Conservation (phyloP, 1,140 invertebrate species). For the Brachionus calyciflorus region DNA sequence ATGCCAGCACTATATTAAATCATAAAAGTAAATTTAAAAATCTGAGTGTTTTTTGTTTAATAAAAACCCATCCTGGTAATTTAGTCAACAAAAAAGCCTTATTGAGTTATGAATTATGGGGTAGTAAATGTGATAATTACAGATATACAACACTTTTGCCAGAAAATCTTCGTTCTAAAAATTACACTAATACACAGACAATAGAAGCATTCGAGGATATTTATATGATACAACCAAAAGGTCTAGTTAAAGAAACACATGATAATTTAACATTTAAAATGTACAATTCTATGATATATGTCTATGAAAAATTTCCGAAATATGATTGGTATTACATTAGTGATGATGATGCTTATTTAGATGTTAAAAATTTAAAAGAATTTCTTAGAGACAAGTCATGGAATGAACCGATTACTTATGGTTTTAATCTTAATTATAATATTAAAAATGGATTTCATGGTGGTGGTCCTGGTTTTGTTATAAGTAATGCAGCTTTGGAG, state of each 20-base stretch:
- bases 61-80: not conserved
- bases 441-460: too few relatives aligned
- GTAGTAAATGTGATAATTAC: not conserved
- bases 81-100: not conserved
- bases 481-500: slow-evolving; percentile 49
- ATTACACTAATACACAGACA: too few relatives aligned
- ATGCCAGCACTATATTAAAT: too few relatives aligned
- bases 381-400: too few relatives aligned
- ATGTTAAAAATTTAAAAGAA: too few relatives aligned
- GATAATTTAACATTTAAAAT: not conserved
- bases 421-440: too few relatives aligned
- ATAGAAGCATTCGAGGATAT: not conserved
- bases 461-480: slow-evolving; percentile 54
- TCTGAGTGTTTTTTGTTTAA: slow-evolving; percentile 6
- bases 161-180: not conserved
- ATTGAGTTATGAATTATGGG: not conserved
- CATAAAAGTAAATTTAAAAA: too few relatives aligned
- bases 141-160: not conserved
- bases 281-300: too few relatives aligned
- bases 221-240: slow-evolving; percentile 13
- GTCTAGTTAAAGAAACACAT: not conserved
- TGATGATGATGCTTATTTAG: too few relatives aligned
- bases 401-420: too few relatives aligned
- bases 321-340: too few relatives aligned
- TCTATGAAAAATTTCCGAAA: too few relatives aligned